Evolutionary conservation across 2,113 vertebrate genomes (phyloP), one percentile per base, ranked within the genome.

Genomic region (Pardalotus punctatus): DNA sequence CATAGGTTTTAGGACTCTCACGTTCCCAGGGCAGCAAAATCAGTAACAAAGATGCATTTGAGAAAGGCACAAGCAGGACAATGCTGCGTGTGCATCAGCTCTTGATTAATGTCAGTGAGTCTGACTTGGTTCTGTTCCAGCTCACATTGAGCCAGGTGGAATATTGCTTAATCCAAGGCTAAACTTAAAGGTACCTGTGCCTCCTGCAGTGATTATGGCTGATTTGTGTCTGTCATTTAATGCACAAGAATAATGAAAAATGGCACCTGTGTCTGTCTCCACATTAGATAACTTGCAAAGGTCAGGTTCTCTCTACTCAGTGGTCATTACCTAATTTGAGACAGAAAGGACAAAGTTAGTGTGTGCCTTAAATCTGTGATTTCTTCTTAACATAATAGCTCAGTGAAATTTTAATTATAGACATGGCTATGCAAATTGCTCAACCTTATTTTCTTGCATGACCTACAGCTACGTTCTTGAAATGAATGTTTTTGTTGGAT

Each of bases 151-250:
- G 21, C 33, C 84, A 87, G 35, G 22, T 17, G 40, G 74, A 60
- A 61, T 88, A 95, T 76, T 91, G 6, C 20, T 87, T 40, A 87
- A 79, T 48, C 65, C 84, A 97, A 95, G 94, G 90, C 70, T 93
- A 85, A 91, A 76, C 1, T 60, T 85, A 60, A 90, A 73, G 61
- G 91, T 36, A 87, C 6, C 61, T 72, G n/a, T 25, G n/a, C 53
- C 53, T 85, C 87, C 92, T 57, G 10, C 33, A 71, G 31, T 81
- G n/a, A 79, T 87, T 91, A 93, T 61, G 53, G n/a, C 42, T 85
- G 81, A 93, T 91, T 93, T 85, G 77, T 90, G 76, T 29, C 84
- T 57, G 61, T 85, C 90, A 76, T 64, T 94, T 82, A 72, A 72
- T 36, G 43, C 36, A 43, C 14, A 87, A 22, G 60, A 85, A 71